Base-by-base conservation (phyloP, 1,140 invertebrate species). In the Phthorimaea operculella region DNA sequence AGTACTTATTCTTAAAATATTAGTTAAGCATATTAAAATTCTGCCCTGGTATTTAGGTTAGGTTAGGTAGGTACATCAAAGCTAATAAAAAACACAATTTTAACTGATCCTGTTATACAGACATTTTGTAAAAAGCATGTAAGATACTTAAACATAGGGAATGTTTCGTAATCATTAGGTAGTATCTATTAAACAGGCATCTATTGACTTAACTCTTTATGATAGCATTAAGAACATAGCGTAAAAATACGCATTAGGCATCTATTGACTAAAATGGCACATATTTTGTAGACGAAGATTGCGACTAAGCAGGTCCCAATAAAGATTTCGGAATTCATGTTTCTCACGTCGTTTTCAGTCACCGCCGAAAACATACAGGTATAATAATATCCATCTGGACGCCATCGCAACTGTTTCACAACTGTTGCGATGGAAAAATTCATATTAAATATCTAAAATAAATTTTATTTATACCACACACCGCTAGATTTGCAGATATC, bases 271-370 rank as follows among this genome's bases (percentile, higher is more conserved):
- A 59, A 62, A 12, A 15, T 49, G 56, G 57, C 52, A 55, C 52
- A 42, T 36, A 47, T 16, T 55, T 39, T 53, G 17, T 55, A 53
- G 54, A 17, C 16, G 54, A 42, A 57, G 49, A 34, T 52, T 34
- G 45, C 54, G 45, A 42, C 10, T 28, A 49, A 58, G 47, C 50
- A 55, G 64, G 66, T 73, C 72, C 70, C 68, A 64, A 65, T 48
- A 57, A 55, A 71, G 54, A 70, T 70, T 76, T 75, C 74, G 66
- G 70, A 83, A 73, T 76, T 76, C 79, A 80, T 72, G 56, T 66
- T 68, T 76, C 60, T 68, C 56, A 57, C 57, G 55, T 28, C 55
- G 55, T 56, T 57, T 47, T 48, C 58, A 52, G 9, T 57, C 51
- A 55, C 54, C 58, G 56, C 52, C 54, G 61, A 72, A 68, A 60